Evolutionary conservation across 2,797 vertebrate genomes (phyloP), one percentile per base, ranked within the genome.

Genomic region (Channa striata): DNA sequence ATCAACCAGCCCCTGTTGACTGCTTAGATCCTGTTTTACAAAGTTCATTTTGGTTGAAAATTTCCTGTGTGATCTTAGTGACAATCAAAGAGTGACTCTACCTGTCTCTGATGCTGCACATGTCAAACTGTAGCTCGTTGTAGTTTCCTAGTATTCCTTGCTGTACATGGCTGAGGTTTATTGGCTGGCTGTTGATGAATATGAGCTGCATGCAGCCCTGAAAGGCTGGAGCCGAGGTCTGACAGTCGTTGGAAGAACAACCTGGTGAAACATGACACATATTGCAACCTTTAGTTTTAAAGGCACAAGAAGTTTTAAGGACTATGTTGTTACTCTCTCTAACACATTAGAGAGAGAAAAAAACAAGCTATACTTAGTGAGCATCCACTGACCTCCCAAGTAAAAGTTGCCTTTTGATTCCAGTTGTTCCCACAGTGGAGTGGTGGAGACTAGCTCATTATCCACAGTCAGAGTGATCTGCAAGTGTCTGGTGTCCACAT

Each of bases 41-140:
- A 11, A 37, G 11, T 37, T 11, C 11, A 37, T 37, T 37, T 10
- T 37, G 36, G 11, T 3, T 37, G 10, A 37, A 37, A 10, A 10
- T 11, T 30, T 30, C 25, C 4, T 30, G 25, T 30, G 25, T 30
- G 25, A 30, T 30, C 25, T n/a, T n/a, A 30, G 36, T 37, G 9
- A 37, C 9, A 37, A 37, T 51, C 46, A 12, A 20, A 1, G 5
- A n/a, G 42, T 5, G 1, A 11, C 36, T 16, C 76, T 96, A 99
- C 98, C 98, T 98, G 96, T 99, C 98, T 93, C 94, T 96, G 91
- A 99, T 98, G 81, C 91, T 95, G 93, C 98, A 99, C 57, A 96
- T 94, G 95, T 99, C 97, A 82, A 99, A 97, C 87, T 94, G 95
- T 63, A 99, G 93, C 90, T 97, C 93, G 75, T 96, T 96, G 90